Percentiles rank a stretch among this genome's conserved stretches.
phyloP scores from a whole-genome alignment of 53 echinoderm and acorn worm genomes.

The Paracentrotus lividus region DNA sequence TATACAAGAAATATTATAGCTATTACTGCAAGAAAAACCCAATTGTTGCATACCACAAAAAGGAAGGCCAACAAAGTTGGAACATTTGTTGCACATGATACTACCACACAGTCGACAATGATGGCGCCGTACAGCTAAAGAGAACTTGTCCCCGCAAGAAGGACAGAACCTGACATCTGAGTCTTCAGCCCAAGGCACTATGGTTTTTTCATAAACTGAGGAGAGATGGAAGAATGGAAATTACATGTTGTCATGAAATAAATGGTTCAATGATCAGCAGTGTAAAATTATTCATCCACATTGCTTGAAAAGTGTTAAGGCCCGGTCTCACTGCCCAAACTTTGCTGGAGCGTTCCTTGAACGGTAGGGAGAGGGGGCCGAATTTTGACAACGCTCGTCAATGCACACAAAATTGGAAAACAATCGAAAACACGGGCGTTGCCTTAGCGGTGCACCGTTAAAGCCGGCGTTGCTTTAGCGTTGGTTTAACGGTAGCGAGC shows the following conservation, averaged over 20 bases:
- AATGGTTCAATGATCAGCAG: too few species aligned
- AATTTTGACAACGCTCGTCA: too few species aligned
- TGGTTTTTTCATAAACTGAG: constrained; percentile 91
- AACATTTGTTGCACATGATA: constrained; percentile 93
- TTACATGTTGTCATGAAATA: not conserved
- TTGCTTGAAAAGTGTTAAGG: not conserved
- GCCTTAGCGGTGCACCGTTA: too few species aligned
- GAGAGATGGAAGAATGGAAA: not conserved
- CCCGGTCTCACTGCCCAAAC: too few species aligned
- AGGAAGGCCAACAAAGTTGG: constrained; percentile 75
- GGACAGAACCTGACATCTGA: constrained; percentile 83
- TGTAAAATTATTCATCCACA: not conserved
- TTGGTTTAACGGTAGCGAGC: too few species aligned
- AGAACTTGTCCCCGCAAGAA: constrained; percentile 82
- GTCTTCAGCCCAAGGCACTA: constrained; percentile 91
- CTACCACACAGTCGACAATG: constrained; percentile 97
- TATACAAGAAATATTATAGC: not conserved
- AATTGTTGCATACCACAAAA: constrained; percentile 73
- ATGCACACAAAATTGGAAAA: too few species aligned
- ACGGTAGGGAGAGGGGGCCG: too few species aligned
- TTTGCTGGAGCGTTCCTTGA: too few species aligned
- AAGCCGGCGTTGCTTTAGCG: too few species aligned
- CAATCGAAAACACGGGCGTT: too few species aligned
- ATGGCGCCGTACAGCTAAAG: constrained; percentile 86
- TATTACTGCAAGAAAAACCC: not conserved